A percentile compares a stretch with the other conserved stretches of the same genome.
Conservation (phyloP, 2,888 invertebrate species). For the Peribatodes rhomboidaria region DNA sequence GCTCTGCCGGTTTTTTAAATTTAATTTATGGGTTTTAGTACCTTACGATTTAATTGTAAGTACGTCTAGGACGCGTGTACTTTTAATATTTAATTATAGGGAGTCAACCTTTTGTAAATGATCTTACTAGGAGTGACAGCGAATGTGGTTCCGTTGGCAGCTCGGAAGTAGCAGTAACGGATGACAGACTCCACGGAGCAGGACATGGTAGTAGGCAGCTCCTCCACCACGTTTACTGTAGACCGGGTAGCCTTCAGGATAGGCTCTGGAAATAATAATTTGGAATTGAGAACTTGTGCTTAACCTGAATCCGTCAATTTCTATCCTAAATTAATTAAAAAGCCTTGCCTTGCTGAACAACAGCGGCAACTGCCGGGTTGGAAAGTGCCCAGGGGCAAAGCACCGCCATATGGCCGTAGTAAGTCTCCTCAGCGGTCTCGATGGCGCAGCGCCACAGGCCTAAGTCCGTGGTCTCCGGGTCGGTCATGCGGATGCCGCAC, state of each 20-base stretch:
- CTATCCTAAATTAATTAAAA: background rate
- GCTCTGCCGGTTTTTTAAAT: too few species aligned
- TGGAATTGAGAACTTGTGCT: background rate
- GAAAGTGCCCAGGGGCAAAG: slow-evolving; percentile 60
- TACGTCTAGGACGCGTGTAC: too few species aligned
- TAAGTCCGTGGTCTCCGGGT: slow-evolving; percentile 56
- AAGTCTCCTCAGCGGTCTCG: slow-evolving; percentile 61
- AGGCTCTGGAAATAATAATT: slow-evolving; percentile 62
- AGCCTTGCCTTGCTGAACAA: slow-evolving; percentile 39
- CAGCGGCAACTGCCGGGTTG: slow-evolving; percentile 48
- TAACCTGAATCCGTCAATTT: background rate
- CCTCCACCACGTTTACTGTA: slow-evolving; percentile 48
- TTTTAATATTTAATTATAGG: too few species aligned
- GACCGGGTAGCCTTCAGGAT: slow-evolving; percentile 52
- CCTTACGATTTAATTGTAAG: too few species aligned
- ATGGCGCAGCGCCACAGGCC: slow-evolving; percentile 78
- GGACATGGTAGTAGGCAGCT: slow-evolving; percentile 60
- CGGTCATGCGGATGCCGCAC: slow-evolving; percentile 68
- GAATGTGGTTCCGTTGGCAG: slow-evolving; percentile 68
- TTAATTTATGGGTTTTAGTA: too few species aligned
- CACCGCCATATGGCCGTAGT: slow-evolving; percentile 71
- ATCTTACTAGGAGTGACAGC: slow-evolving; percentile 68
- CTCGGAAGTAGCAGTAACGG: slow-evolving; percentile 76
- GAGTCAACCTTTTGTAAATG: background rate
- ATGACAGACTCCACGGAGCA: slow-evolving; percentile 66